Percentiles rank a stretch among this genome's conserved stretches.
These are phyloP conservation scores for Neomorphus geoffroyi DNA, from an alignment of 2,797 vertebrate species.

Conservation along the genomic window DNA sequence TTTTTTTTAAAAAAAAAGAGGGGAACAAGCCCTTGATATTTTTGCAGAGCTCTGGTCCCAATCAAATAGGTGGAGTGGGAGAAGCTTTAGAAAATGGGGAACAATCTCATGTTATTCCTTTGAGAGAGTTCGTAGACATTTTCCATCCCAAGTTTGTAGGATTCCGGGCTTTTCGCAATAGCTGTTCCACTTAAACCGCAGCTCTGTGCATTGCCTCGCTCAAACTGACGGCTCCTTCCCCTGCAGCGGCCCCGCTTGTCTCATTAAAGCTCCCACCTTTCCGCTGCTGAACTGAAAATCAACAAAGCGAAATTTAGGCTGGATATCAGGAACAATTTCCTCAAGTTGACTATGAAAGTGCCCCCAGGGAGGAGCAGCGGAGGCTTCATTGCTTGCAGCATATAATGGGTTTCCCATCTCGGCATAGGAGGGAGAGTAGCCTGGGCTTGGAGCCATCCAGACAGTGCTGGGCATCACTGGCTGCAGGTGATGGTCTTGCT, in stretches of 20 bases:
- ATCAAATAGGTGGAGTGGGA: constrained; percentile 58
- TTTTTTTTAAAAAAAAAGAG: background rate
- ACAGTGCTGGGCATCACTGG: background rate
- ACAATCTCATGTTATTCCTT: background rate
- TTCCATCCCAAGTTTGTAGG: constrained; percentile 45
- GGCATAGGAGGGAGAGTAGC: constrained; percentile 3
- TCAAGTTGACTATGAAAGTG: constrained; percentile 37
- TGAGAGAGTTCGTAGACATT: constrained; percentile 52
- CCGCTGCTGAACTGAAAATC: constrained; percentile 55
- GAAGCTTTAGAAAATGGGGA: constrained; percentile 50
- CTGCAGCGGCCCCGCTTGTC: constrained; percentile 39
- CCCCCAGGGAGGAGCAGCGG: background rate
- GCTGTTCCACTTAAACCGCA: constrained; percentile 19
- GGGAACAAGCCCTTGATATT: background rate
- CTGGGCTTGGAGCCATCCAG: fast-evolving
- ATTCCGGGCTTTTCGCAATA: constrained; percentile 13
- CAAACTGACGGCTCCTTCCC: constrained; percentile 60
- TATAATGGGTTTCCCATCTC: constrained; percentile 57
- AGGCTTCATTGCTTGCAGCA: background rate
- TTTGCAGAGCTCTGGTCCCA: constrained; percentile 47
- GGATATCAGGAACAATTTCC: constrained; percentile 62
- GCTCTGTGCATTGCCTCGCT: constrained; percentile 50
- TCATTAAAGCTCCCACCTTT: constrained; percentile 68
- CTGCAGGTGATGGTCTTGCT: background rate
- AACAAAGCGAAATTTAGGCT: constrained; percentile 56